phyloP scores from a whole-genome alignment of 92 coral and sea anemone genomes.

The Umimayanthus chanpuru region DNA sequence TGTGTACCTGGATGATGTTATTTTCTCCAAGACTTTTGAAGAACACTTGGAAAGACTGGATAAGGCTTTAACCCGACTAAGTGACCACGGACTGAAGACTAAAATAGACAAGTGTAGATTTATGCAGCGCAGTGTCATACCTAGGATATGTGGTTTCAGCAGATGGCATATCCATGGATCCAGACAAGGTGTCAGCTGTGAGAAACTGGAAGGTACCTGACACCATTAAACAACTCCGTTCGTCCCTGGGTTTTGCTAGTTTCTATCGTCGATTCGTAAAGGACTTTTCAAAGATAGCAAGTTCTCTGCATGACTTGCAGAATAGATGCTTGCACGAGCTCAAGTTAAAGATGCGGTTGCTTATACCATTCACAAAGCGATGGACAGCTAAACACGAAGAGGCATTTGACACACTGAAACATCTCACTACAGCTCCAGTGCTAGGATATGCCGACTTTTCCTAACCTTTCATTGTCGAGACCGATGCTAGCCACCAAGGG shows the following conservation, averaged over 20 bases:
- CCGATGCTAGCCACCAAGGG: not conserved
- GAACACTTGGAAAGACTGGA: slow-evolving; percentile 48
- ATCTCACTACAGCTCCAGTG: slow-evolving; percentile 33
- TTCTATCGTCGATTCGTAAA: slow-evolving; percentile 28
- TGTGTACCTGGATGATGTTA: slow-evolving; percentile 56
- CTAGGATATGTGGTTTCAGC: slow-evolving; percentile 38
- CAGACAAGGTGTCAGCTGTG: slow-evolving; percentile 32
- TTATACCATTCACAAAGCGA: slow-evolving; percentile 21
- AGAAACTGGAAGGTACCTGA: slow-evolving; percentile 22
- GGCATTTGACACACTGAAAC: slow-evolving; percentile 22
- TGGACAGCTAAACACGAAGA: slow-evolving; percentile 20
- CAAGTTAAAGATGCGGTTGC: no score
- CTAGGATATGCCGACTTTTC: slow-evolving; percentile 9
- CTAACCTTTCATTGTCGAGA: no score
- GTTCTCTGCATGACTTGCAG: slow-evolving; percentile 29
- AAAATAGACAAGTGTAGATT: slow-evolving; percentile 30
- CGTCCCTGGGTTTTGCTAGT: not conserved
- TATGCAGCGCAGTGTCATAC: slow-evolving; percentile 29
- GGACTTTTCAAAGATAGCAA: slow-evolving; percentile 38
- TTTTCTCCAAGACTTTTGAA: slow-evolving; percentile 40
- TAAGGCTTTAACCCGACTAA: not conserved
- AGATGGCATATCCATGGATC: slow-evolving; percentile 35
- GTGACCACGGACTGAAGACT: no score
- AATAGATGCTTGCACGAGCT: slow-evolving; percentile 18
- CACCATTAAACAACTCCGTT: slow-evolving; percentile 36